Evolutionary conservation across 2,797 vertebrate species (phyloP).

Genomic region (Diplodus puntazzo): DNA sequence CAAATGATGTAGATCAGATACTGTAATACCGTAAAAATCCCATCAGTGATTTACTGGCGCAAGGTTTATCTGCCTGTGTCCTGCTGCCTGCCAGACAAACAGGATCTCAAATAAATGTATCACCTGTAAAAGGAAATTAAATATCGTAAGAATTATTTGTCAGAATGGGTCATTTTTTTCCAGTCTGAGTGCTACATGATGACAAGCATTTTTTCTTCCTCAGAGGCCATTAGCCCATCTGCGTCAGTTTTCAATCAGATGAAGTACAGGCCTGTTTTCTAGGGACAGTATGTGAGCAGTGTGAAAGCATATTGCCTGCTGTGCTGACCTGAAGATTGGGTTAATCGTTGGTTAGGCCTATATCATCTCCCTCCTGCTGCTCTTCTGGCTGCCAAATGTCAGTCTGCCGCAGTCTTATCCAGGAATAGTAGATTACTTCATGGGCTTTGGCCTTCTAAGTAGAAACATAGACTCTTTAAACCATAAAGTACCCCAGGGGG

Average conservation of each 20-base stretch:
- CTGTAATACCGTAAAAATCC: background rate
- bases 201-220: background rate
- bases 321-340: constrained; percentile 40
- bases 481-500: constrained; percentile 37
- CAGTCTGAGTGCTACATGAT: background rate
- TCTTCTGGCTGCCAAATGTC: constrained; percentile 59
- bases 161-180: background rate
- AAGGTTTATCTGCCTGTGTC: background rate
- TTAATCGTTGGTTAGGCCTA: constrained; percentile 20
- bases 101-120: background rate
- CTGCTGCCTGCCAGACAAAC: background rate
- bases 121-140: background rate
- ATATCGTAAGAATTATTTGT: background rate
- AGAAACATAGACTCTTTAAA: constrained; percentile 65
- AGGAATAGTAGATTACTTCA: constrained; percentile 37
- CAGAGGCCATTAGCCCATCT: background rate
- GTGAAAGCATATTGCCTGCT: constrained; percentile 50
- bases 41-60: background rate
- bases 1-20: background rate
- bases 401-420: constrained; percentile 48
- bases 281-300: constrained; percentile 20
- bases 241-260: constrained; percentile 1
- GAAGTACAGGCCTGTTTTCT: constrained; percentile 6
- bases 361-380: constrained; percentile 29
- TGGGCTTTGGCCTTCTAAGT: constrained; percentile 57